Percentiles rank a stretch among this genome's conserved stretches.
phyloP scores from a whole-genome alignment of 2,888 invertebrate species.

The Cephus spinipes region DNA sequence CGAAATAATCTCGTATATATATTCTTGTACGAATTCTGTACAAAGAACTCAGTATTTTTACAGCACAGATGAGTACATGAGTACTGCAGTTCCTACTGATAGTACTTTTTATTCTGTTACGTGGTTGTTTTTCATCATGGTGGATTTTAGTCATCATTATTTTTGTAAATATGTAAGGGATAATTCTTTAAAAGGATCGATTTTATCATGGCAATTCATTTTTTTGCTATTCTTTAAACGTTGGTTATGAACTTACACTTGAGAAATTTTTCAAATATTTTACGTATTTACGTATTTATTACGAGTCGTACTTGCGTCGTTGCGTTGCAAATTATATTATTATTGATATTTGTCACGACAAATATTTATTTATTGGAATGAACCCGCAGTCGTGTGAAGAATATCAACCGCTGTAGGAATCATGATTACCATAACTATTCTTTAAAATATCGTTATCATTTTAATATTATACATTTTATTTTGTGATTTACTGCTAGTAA shows the following conservation, averaged over 20 bases:
- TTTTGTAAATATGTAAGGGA: background rate
- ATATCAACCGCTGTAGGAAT: too few species aligned
- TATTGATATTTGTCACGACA: background rate
- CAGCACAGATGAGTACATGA: background rate
- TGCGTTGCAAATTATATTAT: too few species aligned
- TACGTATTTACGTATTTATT: background rate
- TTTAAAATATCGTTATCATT: background rate
- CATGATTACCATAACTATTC: background rate
- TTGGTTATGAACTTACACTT: background rate
- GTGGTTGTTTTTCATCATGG: background rate
- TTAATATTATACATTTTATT: background rate
- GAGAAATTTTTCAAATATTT: background rate
- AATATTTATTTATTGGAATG: background rate
- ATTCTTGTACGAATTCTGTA: background rate
- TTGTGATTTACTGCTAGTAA: background rate
- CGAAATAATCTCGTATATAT: conserved; percentile 43
- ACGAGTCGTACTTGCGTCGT: background rate
- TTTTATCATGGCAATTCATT: background rate
- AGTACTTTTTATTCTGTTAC: background rate
- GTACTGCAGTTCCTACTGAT: background rate
- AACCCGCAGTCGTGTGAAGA: too few species aligned
- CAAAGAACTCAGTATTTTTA: background rate
- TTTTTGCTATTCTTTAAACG: background rate
- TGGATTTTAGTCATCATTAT: background rate
- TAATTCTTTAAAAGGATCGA: background rate